These are phyloP conservation scores for Heteropelma amictum DNA, from an alignment of 2,888 invertebrate species.

Conservation along the genomic window DNA sequence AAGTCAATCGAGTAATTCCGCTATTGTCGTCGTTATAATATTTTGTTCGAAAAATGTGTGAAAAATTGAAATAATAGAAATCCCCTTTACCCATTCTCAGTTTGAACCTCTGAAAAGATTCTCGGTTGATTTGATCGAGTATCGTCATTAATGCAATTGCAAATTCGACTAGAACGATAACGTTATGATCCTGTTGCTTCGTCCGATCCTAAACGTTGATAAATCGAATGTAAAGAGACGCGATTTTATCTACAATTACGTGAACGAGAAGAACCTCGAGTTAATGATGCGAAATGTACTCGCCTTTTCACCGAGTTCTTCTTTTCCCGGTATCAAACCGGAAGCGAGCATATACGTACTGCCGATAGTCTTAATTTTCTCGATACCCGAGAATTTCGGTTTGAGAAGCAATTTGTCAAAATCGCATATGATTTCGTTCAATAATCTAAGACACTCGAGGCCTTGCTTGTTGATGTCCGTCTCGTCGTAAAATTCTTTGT, in stretches of 20 bases:
- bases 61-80: background rate
- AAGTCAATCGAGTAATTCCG: background rate
- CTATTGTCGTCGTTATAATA: background rate
- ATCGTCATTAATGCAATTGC: constrained; percentile 95
- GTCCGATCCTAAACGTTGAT: constrained; percentile 82
- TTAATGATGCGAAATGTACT: constrained; percentile 51
- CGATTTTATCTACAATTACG: background rate
- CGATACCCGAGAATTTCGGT: constrained; percentile 96
- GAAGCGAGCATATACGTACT: constrained; percentile 99
- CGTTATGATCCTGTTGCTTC: constrained; percentile 91
- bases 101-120: constrained; percentile 97
- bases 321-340: constrained; percentile 93
- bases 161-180: constrained; percentile 95
- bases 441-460: constrained; percentile 92
- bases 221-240: background rate
- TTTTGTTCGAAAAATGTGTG: background rate
- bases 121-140: constrained; percentile 95
- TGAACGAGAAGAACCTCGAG: background rate
- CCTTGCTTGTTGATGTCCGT: constrained; percentile 98
- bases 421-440: constrained; percentile 99
- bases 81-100: constrained; percentile 89
- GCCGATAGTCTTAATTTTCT: constrained; percentile 99
- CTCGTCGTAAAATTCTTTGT: constrained; percentile 97
- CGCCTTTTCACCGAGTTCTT: constrained; percentile 84
- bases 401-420: constrained; percentile 97